These are phyloP conservation scores for Andrena flavipes DNA, from an alignment of 2,888 invertebrate genomes.

Conservation along the genomic window DNA sequence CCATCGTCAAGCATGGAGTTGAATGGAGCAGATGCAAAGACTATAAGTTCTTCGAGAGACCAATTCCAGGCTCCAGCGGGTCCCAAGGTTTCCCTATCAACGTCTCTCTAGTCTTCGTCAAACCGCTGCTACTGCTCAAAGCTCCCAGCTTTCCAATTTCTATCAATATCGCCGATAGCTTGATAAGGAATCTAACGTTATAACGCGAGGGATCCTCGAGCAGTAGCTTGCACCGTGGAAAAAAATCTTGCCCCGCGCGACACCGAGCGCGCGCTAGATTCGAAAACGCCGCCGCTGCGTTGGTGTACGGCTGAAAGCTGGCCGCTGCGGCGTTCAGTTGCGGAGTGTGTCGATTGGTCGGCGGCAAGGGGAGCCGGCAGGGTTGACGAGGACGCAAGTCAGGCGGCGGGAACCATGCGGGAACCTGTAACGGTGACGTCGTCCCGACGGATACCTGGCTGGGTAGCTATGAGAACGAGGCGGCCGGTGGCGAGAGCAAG, in stretches of 20 bases:
- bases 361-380: background rate
- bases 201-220: no score
- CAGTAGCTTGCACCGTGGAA: no score
- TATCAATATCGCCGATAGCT: no score
- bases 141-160: no score
- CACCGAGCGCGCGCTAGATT: slow-evolving; percentile 9
- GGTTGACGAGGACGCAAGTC: slow-evolving; percentile 22
- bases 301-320: background rate
- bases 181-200: no score
- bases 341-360: no score
- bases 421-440: slow-evolving; percentile 43
- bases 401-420: background rate
- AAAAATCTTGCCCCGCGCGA: no score
- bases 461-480: slow-evolving; percentile 48
- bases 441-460: slow-evolving; percentile 62
- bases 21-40: background rate
- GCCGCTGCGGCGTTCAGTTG: no score
- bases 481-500: slow-evolving; percentile 51
- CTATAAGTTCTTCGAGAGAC: background rate
- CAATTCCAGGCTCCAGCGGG: no score
- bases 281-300: slow-evolving; percentile 21
- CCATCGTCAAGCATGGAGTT: background rate
- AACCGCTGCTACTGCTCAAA: no score
- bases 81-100: no score
- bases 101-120: no score